Conservation (phyloP, 2,888 invertebrate genomes). For the Pristionchus entomophagus region DNA sequence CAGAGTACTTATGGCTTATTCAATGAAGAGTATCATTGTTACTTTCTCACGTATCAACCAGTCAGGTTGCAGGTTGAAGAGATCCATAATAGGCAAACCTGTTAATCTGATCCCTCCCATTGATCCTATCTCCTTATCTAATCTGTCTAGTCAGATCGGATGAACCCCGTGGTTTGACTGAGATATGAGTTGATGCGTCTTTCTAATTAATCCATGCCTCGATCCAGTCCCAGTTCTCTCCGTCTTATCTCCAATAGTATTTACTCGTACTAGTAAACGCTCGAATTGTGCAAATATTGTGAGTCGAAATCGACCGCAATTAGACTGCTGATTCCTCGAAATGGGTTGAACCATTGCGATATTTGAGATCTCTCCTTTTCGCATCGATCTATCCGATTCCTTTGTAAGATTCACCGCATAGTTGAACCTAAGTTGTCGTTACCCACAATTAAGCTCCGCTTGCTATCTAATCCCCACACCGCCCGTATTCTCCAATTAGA, state of each 20-base stretch:
- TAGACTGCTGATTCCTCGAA: too few species aligned
- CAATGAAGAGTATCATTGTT: too few species aligned
- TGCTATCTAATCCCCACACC: too few species aligned
- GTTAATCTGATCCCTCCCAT: too few species aligned
- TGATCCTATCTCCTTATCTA: neutral
- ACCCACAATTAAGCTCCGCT: too few species aligned
- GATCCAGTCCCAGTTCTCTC: neutral
- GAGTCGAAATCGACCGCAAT: too few species aligned
- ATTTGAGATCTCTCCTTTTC: neutral
- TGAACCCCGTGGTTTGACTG: neutral
- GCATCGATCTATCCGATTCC: neutral
- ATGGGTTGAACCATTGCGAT: too few species aligned
- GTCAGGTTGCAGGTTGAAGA: too few species aligned
- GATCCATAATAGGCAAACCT: too few species aligned
- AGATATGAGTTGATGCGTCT: neutral
- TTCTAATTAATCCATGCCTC: neutral
- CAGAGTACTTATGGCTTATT: too few species aligned
- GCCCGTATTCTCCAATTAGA: too few species aligned
- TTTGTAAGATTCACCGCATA: neutral
- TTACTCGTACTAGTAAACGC: neutral
- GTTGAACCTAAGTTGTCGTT: neutral
- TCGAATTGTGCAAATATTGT: neutral
- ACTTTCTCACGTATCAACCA: too few species aligned
- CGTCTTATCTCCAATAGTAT: neutral
- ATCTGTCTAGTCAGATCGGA: neutral